Evolutionary conservation across 2,113 vertebrate genomes (phyloP).

Genomic region (Petromus typicus): DNA sequence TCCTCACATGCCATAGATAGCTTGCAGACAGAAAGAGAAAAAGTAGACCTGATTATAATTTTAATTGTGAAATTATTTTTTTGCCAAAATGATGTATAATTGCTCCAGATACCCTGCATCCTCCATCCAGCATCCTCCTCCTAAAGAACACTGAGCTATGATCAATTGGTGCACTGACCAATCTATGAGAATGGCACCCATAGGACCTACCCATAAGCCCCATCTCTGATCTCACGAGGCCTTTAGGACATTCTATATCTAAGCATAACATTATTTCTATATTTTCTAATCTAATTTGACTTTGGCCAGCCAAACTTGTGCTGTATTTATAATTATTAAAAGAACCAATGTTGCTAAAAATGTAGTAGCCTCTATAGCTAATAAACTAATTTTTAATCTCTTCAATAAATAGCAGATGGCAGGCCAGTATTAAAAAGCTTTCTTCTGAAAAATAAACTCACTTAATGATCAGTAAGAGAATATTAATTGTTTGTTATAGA

Average conservation of each 20-base stretch:
- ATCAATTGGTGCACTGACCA: not conserved
- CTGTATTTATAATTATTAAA: constrained; percentile 6
- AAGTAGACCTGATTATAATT: too few relatives aligned
- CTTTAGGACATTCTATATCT: not conserved
- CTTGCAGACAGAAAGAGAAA: too few relatives aligned
- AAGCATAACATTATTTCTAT: not conserved
- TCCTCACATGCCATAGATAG: too few relatives aligned
- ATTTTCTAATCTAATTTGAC: not conserved
- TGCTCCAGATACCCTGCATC: not conserved
- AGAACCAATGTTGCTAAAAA: not conserved
- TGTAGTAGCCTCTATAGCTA: not conserved
- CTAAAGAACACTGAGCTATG: not conserved
- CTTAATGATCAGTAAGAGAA: not conserved
- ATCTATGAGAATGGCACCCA: not conserved
- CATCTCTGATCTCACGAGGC: not conserved
- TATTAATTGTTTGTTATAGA: constrained; percentile 29
- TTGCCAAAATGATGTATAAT: too few relatives aligned
- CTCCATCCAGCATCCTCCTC: not conserved
- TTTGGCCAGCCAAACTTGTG: not conserved
- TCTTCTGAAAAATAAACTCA: not conserved
- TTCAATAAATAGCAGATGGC: constrained; percentile 29
- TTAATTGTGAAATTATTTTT: too few relatives aligned
- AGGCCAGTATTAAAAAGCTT: not conserved
- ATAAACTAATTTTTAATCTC: constrained; percentile 12
- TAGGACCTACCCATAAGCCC: not conserved